Percentiles rank a stretch among this genome's conserved stretches.
Conservation (phyloP, 1,140 invertebrate genomes). For the Cotesia typhae region DNA sequence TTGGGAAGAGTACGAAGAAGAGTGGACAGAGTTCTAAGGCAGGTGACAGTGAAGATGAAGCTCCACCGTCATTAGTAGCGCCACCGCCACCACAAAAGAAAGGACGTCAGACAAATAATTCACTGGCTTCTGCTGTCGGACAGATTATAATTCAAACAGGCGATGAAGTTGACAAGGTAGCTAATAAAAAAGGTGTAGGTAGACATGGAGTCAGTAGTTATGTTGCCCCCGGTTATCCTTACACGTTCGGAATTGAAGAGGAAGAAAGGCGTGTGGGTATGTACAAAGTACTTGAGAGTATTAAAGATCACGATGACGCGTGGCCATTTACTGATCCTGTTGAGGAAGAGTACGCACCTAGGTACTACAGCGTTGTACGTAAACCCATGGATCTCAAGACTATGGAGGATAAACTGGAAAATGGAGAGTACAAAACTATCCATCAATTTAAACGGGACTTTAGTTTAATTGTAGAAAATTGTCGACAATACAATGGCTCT, state of each 20-base stretch:
- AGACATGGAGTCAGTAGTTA: slow-evolving; percentile 52
- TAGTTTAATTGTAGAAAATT: slow-evolving; percentile 90
- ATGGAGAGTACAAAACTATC: slow-evolving; percentile 80
- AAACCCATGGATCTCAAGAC: slow-evolving; percentile 87
- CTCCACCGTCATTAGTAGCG: slow-evolving; percentile 53
- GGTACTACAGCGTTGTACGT: slow-evolving; percentile 67
- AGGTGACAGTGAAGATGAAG: slow-evolving; percentile 62
- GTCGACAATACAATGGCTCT: slow-evolving; percentile 88
- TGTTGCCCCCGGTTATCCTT: slow-evolving; percentile 54
- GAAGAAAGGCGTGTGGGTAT: slow-evolving; percentile 87
- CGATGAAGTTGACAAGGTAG: slow-evolving; percentile 52
- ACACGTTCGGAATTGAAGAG: slow-evolving; percentile 66
- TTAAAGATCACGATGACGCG: slow-evolving; percentile 87
- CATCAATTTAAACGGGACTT: slow-evolving; percentile 87
- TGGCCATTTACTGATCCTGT: slow-evolving; percentile 93
- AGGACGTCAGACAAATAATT: slow-evolving; percentile 87
- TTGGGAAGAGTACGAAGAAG: slow-evolving; percentile 53
- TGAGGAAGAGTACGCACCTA: slow-evolving; percentile 89
- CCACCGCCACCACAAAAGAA: slow-evolving; percentile 68
- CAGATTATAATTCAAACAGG: slow-evolving; percentile 78
- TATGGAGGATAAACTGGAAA: slow-evolving; percentile 88
- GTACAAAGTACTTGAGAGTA: slow-evolving; percentile 86
- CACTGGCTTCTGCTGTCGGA: slow-evolving; percentile 81
- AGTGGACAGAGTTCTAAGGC: slow-evolving; percentile 53
- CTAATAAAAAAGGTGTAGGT: slow-evolving; percentile 52